These are phyloP conservation scores for Tetranychus truncatus DNA, from an alignment of 2,888 invertebrate genomes.

Conservation along the genomic window DNA sequence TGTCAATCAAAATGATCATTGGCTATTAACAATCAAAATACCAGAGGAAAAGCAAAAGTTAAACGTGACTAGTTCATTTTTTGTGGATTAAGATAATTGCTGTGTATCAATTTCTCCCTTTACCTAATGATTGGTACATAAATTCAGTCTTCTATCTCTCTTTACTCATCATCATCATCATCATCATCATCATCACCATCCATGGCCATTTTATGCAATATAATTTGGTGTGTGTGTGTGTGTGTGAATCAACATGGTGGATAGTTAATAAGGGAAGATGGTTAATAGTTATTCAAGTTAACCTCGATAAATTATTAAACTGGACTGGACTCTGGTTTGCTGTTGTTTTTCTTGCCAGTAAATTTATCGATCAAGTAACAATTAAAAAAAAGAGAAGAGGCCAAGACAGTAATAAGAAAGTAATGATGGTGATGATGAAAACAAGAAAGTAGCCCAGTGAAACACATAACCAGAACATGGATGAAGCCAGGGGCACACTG, in stretches of 20 bases:
- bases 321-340: not conserved
- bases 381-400: not conserved
- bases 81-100: not conserved
- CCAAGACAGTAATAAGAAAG: not conserved
- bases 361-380: slow-evolving; percentile 1
- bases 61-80: not conserved
- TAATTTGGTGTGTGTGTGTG: not conserved
- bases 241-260: not conserved
- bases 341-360: not conserved
- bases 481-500: not conserved
- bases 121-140: too few relatives aligned
- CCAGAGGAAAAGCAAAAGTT: not conserved
- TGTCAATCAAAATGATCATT: not conserved
- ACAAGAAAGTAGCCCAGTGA: not conserved
- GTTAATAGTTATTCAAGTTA: not conserved
- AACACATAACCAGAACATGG: not conserved
- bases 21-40: not conserved
- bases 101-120: not conserved
- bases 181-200: not conserved
- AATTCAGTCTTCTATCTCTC: too few relatives aligned
- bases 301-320: not conserved
- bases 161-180: too few relatives aligned
- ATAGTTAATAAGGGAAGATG: not conserved
- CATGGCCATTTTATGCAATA: not conserved
- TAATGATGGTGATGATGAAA: not conserved